Evolutionary conservation across 2,113 vertebrate species (phyloP).

Genomic region (Sturnus vulgaris): DNA sequence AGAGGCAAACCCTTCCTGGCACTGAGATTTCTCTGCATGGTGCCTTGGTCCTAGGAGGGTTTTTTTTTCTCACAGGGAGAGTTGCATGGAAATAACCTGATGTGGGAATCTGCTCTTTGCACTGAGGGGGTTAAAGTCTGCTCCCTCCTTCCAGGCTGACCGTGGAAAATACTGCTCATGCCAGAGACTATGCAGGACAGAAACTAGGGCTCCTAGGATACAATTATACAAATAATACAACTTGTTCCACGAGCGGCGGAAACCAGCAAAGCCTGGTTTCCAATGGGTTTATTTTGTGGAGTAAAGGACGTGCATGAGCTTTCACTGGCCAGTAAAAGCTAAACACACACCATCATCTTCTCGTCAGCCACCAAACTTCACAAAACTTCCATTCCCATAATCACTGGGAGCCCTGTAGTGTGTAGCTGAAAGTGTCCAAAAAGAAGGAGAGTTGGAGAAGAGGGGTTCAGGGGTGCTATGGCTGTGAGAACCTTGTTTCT

Average conservation of each 20-base stretch:
- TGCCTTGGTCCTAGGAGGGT: background rate
- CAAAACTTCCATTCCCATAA: background rate
- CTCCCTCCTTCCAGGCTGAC: conserved; percentile 5
- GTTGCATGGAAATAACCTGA: background rate
- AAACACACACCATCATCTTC: background rate
- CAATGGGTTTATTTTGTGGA: background rate
- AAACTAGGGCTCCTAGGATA: conserved; percentile 50
- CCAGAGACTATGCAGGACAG: background rate
- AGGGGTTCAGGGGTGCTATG: background rate
- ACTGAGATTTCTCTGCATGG: rapidly evolving
- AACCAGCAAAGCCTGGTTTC: background rate
- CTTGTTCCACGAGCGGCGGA: background rate
- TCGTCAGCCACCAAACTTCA: background rate
- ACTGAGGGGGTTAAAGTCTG: background rate
- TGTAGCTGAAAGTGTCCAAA: background rate
- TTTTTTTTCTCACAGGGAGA: background rate
- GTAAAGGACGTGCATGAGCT: background rate
- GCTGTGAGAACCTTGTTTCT: background rate
- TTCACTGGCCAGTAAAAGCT: background rate
- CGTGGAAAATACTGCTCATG: conserved; percentile 36
- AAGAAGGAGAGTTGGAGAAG: background rate
- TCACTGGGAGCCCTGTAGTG: background rate
- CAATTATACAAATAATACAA: conserved; percentile 34
- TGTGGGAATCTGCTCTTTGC: background rate
- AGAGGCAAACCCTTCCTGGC: background rate